These are phyloP conservation scores for Tetramorium simillimum DNA, from an alignment of 1,140 invertebrate genomes.

Conservation along the genomic window DNA sequence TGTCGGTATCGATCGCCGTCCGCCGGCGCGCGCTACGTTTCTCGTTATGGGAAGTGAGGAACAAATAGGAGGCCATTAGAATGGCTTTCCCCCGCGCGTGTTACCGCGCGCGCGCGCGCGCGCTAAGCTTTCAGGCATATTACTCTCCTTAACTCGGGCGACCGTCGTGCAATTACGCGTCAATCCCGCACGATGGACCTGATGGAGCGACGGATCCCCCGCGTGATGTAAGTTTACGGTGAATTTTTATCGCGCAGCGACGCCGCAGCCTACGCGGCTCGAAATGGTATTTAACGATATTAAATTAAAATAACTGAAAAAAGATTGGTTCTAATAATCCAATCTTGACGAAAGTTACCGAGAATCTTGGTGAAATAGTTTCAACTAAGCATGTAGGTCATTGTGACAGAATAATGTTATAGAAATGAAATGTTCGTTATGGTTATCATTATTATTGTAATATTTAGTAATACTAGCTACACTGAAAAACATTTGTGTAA, in stretches of 20 bases:
- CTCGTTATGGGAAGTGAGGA: conserved; percentile 53
- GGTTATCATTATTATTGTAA: too few relatives aligned
- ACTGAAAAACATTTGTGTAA: too few relatives aligned
- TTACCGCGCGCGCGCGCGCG: conserved; percentile 7
- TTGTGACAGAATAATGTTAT: too few relatives aligned
- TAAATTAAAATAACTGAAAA: too few relatives aligned
- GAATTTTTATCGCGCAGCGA: conserved; percentile 18
- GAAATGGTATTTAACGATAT: conserved; percentile 4
- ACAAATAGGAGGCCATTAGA: conserved; percentile 52
- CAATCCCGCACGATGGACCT: conserved; percentile 3
- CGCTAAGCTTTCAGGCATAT: conserved; percentile 45
- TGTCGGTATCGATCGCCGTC: conserved; percentile 60
- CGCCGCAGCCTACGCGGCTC: not conserved
- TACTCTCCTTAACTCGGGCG: conserved; percentile 46
- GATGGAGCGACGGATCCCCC: not conserved
- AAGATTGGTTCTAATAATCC: too few relatives aligned
- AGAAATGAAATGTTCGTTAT: too few relatives aligned
- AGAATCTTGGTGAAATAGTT: too few relatives aligned
- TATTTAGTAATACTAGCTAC: too few relatives aligned
- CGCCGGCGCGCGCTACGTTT: not conserved
- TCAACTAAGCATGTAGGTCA: too few relatives aligned
- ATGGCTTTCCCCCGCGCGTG: conserved; percentile 8
- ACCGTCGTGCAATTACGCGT: conserved; percentile 44
- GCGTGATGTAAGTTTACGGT: not conserved
- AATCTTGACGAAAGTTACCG: too few relatives aligned